Evolutionary conservation across 2,888 invertebrate genomes (phyloP).

Genomic region (Drosophila macrospina): DNA sequence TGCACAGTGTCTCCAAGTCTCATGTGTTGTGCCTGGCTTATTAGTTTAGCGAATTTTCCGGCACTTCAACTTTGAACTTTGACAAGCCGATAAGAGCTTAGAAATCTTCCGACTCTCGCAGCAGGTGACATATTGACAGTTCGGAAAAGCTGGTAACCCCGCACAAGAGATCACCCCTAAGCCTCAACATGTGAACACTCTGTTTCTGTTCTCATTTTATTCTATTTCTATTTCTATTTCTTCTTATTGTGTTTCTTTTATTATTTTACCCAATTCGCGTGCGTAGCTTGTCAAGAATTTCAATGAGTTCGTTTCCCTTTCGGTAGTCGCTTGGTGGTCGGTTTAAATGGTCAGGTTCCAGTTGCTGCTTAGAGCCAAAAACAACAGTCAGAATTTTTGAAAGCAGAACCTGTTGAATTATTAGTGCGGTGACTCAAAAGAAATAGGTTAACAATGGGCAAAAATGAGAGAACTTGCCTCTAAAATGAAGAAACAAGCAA

Average conservation of each 20-base stretch:
- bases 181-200: conserved; percentile 24
- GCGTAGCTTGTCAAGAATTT: conserved; percentile 70
- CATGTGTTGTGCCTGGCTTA: conserved; percentile 28
- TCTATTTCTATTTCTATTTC: conserved; percentile 15
- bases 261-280: conserved; percentile 65
- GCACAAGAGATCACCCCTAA: conserved; percentile 3
- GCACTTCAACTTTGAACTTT: conserved; percentile 9
- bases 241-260: conserved; percentile 46
- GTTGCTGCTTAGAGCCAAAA: conserved; percentile 37
- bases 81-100: conserved; percentile 37
- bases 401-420: conserved; percentile 71
- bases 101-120: conserved; percentile 28
- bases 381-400: conserved; percentile 34
- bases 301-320: conserved; percentile 83
- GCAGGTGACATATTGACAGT: background rate
- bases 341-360: conserved; percentile 19
- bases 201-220: conserved; percentile 17
- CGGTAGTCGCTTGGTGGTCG: conserved; percentile 61
- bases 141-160: conserved; percentile 24
- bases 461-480: conserved; percentile 14
- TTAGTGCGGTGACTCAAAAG: conserved; percentile 49
- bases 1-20: conserved; percentile 16
- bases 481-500: conserved; percentile 9
- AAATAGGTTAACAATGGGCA: conserved; percentile 35
- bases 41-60: conserved; percentile 53